Evolutionary conservation across 2,888 invertebrate genomes (phyloP).

Genomic region (Thysanoteuthis rhombus): DNA sequence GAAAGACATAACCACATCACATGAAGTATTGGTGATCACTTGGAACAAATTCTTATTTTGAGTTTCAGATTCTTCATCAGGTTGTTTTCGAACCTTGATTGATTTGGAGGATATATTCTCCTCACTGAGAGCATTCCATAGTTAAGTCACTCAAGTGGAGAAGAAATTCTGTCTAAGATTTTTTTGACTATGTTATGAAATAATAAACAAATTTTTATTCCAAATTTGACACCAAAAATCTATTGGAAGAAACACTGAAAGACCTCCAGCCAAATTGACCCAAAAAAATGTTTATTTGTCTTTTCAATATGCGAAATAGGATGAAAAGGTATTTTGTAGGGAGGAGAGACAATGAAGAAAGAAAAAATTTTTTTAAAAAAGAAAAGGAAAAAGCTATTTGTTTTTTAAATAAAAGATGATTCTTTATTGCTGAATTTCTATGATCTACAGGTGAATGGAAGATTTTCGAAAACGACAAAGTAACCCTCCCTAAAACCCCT

Average conservation of each 20-base stretch:
- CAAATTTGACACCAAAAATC: background rate
- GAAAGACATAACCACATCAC: no score
- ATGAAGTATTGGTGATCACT: no score
- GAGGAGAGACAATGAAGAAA: background rate
- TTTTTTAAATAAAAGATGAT: slow-evolving; percentile 1
- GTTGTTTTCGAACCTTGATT: no score
- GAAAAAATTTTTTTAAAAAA: background rate
- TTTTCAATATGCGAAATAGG: background rate
- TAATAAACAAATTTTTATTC: no score
- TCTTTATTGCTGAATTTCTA: slow-evolving; percentile 28
- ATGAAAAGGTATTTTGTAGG: background rate
- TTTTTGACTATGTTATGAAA: no score
- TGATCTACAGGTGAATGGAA: slow-evolving; percentile 29
- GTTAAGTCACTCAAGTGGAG: no score
- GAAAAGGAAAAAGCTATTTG: background rate
- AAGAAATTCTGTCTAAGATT: no score
- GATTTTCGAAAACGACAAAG: slow-evolving; percentile 19
- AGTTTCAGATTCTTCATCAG: no score
- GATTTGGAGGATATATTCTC: no score
- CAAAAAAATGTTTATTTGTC: background rate
- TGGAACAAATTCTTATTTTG: no score
- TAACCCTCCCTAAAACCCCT: slow-evolving; percentile 12
- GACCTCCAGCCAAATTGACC: background rate
- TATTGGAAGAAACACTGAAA: background rate
- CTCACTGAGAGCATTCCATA: no score